A percentile compares a stretch with the other conserved stretches of the same genome.
Conservation (phyloP, 2,113 vertebrate genomes). For the Callocephalon fimbriatum region DNA sequence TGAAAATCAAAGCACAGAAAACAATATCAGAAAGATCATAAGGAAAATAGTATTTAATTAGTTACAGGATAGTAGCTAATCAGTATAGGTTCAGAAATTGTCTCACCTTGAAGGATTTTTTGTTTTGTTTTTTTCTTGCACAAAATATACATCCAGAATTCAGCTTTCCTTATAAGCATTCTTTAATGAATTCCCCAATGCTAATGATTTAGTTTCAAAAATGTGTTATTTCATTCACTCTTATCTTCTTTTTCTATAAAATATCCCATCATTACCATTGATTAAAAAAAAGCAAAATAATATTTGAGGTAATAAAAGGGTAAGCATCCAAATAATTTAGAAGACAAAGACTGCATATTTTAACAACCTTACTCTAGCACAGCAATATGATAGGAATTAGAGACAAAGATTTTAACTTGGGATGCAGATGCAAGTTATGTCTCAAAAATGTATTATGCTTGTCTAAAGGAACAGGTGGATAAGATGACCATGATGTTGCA, state of each 20-base stretch:
- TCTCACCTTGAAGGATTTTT: neutral
- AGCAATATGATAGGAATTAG: neutral
- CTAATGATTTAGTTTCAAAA: neutral
- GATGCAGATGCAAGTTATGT: conserved; percentile 20
- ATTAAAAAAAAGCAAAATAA: neutral
- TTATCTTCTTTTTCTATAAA: neutral
- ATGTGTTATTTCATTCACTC: neutral
- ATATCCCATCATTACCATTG: neutral
- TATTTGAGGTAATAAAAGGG: neutral
- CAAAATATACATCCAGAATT: neutral
- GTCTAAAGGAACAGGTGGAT: neutral
- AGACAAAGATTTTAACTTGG: neutral
- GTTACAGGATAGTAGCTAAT: neutral
- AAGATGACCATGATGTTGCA: neutral
- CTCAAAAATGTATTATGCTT: conserved; percentile 11
- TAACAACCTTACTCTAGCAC: neutral
- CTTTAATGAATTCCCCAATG: neutral
- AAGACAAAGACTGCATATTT: neutral
- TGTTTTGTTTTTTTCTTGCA: neutral
- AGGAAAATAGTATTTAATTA: neutral
- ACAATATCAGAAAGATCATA: neutral
- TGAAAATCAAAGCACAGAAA: conserved; percentile 26
- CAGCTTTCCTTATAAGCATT: neutral
- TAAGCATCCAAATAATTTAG: neutral
- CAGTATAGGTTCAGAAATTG: neutral